phyloP scores from a whole-genome alignment of 2,113 vertebrate species.

The Cephalopholis sonnerati region DNA sequence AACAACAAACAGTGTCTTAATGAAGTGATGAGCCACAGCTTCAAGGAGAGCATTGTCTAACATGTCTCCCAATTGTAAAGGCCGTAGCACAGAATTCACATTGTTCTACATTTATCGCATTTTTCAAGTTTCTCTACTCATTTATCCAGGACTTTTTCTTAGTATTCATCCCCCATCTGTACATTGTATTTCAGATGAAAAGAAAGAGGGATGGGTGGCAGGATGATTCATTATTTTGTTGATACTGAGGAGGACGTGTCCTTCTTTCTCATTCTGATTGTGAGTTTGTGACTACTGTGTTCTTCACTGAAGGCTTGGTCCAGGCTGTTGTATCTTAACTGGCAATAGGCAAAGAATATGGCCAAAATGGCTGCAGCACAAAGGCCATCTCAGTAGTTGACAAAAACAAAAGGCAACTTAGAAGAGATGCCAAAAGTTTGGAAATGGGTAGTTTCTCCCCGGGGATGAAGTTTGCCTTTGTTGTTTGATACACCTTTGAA shows the following conservation, averaged over 20 bases:
- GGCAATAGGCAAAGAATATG: constrained; percentile 37
- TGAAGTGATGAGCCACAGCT: neutral
- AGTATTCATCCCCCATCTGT: neutral
- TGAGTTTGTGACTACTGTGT: neutral
- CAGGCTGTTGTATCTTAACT: neutral
- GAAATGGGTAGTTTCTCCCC: constrained; percentile 70
- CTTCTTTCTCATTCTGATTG: neutral
- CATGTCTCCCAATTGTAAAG: neutral
- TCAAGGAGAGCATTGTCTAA: neutral
- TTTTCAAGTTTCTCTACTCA: neutral
- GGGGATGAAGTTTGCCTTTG: constrained; percentile 77
- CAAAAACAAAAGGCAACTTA: constrained; percentile 65
- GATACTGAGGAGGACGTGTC: neutral
- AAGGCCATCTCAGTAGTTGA: constrained; percentile 56
- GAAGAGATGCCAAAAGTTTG: constrained; percentile 74
- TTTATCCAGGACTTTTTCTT: neutral
- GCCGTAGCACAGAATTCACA: too few species aligned
- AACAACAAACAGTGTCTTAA: neutral
- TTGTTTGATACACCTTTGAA: constrained; percentile 85
- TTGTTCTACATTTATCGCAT: neutral
- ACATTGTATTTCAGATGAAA: neutral
- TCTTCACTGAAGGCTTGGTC: neutral
- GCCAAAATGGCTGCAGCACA: constrained; percentile 45
- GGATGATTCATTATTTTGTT: neutral
- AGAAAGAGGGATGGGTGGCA: neutral